phyloP scores from a whole-genome alignment of 2,113 vertebrate genomes.

The Corynorhinus townsendii region DNA sequence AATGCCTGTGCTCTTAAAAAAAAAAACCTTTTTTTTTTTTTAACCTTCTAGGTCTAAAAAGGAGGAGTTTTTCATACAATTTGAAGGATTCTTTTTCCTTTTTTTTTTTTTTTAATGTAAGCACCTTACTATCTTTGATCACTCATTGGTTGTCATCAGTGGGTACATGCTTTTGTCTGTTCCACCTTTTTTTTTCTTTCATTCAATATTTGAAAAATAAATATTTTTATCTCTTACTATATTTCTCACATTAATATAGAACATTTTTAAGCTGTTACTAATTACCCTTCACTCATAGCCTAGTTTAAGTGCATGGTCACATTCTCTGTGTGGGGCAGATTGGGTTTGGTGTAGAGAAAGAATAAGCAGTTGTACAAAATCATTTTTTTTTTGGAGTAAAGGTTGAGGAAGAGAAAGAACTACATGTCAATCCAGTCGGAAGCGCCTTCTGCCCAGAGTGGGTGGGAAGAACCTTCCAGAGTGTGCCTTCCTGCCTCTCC shows the following conservation, averaged over 20 bases:
- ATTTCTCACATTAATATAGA: slow-evolving; percentile 3
- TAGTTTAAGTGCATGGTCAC: background rate
- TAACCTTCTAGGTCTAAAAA: background rate
- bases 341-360: background rate
- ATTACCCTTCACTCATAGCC: background rate
- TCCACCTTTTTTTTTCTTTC: background rate
- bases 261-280: background rate
- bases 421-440: background rate
- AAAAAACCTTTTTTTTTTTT: background rate
- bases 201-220: slow-evolving; percentile 19
- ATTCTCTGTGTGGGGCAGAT: background rate
- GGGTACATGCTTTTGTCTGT: background rate
- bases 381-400: background rate
- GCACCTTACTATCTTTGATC: background rate
- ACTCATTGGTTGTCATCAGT: background rate
- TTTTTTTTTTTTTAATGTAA: background rate
- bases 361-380: background rate
- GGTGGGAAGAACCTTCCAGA: background rate
- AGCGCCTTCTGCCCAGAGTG: background rate
- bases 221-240: background rate
- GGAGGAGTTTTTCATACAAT: background rate
- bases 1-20: background rate
- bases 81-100: background rate
- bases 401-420: background rate
- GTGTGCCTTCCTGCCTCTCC: background rate